Conservation (phyloP, 2,797 vertebrate species). For the Alauda arvensis region DNA sequence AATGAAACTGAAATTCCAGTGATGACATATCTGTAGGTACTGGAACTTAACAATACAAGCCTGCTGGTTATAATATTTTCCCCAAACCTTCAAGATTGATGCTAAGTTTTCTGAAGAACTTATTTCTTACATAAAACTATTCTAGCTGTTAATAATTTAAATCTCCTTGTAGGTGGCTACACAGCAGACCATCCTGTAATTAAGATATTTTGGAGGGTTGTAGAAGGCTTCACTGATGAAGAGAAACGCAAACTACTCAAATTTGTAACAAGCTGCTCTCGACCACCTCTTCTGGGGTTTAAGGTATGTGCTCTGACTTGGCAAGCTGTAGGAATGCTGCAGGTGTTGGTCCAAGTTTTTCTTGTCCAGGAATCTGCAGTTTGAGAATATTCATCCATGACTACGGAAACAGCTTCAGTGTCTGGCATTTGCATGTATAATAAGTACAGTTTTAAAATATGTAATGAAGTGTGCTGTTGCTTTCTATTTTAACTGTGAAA, state of each 20-base stretch:
- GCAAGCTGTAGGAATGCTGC: background rate
- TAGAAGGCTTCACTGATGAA: constrained; percentile 93
- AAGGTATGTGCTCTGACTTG: constrained; percentile 76
- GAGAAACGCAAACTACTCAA: constrained; percentile 94
- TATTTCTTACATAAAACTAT: background rate
- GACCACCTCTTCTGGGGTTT: constrained; percentile 94
- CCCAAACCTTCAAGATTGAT: background rate
- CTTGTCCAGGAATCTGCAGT: background rate
- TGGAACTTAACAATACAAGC: background rate
- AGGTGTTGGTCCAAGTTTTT: background rate
- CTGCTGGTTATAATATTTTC: background rate
- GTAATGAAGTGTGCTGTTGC: background rate
- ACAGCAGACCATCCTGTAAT: constrained; percentile 93
- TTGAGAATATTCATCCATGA: background rate
- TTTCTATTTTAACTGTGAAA: background rate
- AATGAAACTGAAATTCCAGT: background rate
- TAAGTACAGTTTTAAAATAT: background rate
- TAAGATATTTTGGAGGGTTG: constrained; percentile 94
- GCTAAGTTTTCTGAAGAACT: background rate
- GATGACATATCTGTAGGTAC: background rate
- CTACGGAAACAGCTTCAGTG: background rate
- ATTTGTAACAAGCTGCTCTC: constrained; percentile 97
- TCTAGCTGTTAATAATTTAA: background rate
- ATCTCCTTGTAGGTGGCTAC: constrained; percentile 83
- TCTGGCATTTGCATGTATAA: background rate